Evolutionary conservation across 2,888 invertebrate species (phyloP).

Genomic region (Dastarcus helophoroides): DNA sequence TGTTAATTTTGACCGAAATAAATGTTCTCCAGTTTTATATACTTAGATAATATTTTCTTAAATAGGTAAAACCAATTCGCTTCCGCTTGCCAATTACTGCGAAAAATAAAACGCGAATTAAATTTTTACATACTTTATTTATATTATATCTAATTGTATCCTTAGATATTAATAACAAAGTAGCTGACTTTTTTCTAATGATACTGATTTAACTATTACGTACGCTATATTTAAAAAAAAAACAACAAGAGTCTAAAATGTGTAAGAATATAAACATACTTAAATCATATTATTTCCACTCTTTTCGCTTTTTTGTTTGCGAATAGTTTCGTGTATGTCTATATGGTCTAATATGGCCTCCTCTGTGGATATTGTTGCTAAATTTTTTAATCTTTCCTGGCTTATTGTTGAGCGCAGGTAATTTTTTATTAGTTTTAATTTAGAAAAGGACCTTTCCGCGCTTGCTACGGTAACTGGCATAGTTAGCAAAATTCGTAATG

Average conservation of each 20-base stretch:
- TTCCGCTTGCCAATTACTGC: constrained; percentile 10
- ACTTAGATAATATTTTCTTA: constrained; percentile 10
- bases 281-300: constrained; percentile 13
- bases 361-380: constrained; percentile 16
- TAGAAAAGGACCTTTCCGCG: constrained; percentile 13
- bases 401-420: constrained; percentile 6
- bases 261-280: constrained; percentile 12
- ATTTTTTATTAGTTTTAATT: constrained; percentile 11
- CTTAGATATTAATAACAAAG: constrained; percentile 7
- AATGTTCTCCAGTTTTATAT: constrained; percentile 12
- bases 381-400: constrained; percentile 15
- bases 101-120: constrained; percentile 12
- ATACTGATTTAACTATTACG: constrained; percentile 5
- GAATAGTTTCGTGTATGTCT: constrained; percentile 13
- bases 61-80: too few species aligned
- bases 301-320: constrained; percentile 12
- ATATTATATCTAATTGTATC: constrained; percentile 2
- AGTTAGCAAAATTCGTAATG: constrained; percentile 11
- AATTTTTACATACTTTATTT: constrained; percentile 3
- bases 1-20: constrained; percentile 13
- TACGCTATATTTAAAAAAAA: constrained; percentile 7
- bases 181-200: constrained; percentile 2
- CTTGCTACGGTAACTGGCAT: constrained; percentile 12
- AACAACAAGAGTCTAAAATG: constrained; percentile 9
- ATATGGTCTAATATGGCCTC: constrained; percentile 14